phyloP scores from a whole-genome alignment of 1,140 invertebrate species.

The Caenorhabditis briggsae region DNA sequence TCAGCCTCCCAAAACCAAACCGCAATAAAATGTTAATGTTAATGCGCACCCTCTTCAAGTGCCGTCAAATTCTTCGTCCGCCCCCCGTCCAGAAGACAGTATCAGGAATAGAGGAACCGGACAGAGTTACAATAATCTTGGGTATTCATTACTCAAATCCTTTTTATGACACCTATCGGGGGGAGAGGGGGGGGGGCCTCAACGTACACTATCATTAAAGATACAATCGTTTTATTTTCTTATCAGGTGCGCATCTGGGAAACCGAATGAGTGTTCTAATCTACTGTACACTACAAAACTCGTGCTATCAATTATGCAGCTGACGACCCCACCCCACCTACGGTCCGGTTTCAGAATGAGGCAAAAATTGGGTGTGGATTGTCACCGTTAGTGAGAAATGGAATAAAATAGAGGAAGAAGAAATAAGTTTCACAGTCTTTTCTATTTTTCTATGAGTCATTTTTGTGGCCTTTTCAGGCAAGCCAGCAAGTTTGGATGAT shows the following conservation, averaged over 20 bases:
- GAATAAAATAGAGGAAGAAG: not conserved
- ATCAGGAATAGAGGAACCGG: not conserved
- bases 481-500: not conserved
- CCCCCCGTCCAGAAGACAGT: not conserved
- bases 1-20: conserved; percentile 24
- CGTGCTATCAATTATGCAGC: not conserved
- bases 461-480: not conserved
- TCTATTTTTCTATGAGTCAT: not conserved
- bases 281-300: not conserved
- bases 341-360: not conserved
- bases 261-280: not conserved
- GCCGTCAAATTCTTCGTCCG: conserved; percentile 22
- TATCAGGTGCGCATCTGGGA: not conserved
- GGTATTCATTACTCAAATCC: not conserved
- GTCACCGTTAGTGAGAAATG: not conserved
- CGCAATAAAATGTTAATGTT: conserved; percentile 55
- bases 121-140: not conserved
- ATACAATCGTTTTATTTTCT: conserved; percentile 22
- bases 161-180: conserved; percentile 32
- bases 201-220: conserved; percentile 37
- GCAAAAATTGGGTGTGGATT: not conserved
- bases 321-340: not conserved
- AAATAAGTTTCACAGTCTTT: not conserved
- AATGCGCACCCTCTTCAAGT: conserved; percentile 21
- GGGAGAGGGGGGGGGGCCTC: not conserved